Evolutionary conservation across 2,113 vertebrate genomes (phyloP).

Genomic region (Pomatorhinus ruficollis): DNA sequence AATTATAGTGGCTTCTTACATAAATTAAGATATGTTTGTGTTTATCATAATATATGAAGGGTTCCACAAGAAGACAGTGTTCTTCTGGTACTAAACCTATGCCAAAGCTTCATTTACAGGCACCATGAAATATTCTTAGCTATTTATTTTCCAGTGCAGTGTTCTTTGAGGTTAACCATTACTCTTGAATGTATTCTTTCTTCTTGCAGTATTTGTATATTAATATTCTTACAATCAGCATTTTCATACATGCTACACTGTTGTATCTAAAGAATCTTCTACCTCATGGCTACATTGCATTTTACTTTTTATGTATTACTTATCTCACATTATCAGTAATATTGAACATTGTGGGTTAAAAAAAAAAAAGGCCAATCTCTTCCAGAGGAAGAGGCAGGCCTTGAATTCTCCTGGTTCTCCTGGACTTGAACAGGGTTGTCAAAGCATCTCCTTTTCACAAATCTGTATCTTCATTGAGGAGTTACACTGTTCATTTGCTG

Average conservation of each 20-base stretch:
- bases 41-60: not conserved
- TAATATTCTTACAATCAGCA: not conserved
- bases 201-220: not conserved
- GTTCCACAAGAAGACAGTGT: not conserved
- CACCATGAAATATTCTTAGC: not conserved
- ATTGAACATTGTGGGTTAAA: not conserved
- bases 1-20: not conserved
- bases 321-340: not conserved
- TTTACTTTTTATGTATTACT: not conserved
- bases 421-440: accelerated
- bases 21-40: not conserved
- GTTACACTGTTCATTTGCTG: not conserved
- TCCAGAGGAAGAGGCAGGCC: not conserved
- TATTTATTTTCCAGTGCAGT: not conserved
- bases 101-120: not conserved
- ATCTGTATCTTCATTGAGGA: not conserved
- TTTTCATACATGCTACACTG: not conserved
- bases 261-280: not conserved
- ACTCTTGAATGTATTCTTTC: not conserved
- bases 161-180: not conserved
- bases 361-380: not conserved
- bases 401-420: not conserved
- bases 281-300: not conserved
- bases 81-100: not conserved
- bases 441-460: not conserved